Conservation (phyloP, 1,140 invertebrate species). For the Tetragnatha versicolor region DNA sequence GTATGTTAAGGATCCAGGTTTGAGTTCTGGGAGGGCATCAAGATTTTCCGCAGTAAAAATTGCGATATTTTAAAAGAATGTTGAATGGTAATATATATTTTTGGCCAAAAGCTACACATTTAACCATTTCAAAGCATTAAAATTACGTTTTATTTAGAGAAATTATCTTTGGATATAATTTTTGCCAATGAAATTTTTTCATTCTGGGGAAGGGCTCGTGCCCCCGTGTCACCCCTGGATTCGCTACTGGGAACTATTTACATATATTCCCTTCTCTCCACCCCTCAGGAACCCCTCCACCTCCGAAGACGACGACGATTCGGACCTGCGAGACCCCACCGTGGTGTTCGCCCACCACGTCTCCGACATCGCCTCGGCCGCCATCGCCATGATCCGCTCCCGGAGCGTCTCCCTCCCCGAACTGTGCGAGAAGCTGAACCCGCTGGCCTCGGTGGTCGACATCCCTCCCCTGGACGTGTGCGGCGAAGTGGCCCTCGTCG, state of each 20-base stretch:
- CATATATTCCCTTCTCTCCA: not conserved
- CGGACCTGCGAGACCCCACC: not conserved
- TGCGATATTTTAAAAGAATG: no score
- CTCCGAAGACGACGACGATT: not conserved
- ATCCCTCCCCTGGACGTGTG: not conserved
- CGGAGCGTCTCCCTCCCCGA: not conserved
- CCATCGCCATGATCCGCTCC: not conserved
- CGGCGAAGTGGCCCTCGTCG: not conserved
- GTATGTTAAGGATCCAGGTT: no score
- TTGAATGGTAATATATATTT: no score
- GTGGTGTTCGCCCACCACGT: not conserved
- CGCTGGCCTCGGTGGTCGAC: not conserved
- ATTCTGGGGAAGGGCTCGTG: no score
- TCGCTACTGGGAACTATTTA: not conserved
- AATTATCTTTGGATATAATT: not conserved
- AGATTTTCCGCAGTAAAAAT: no score
- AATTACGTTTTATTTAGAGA: no score
- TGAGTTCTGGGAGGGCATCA: no score
- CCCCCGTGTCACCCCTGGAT: not conserved
- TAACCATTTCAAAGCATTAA: no score
- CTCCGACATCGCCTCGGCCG: not conserved
- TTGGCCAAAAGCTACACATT: no score
- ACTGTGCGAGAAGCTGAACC: conserved; percentile 3
- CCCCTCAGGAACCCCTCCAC: not conserved
- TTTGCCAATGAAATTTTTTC: not conserved